Conservation (phyloP, 1,140 invertebrate species). For the Himalopsyche phryganea region DNA sequence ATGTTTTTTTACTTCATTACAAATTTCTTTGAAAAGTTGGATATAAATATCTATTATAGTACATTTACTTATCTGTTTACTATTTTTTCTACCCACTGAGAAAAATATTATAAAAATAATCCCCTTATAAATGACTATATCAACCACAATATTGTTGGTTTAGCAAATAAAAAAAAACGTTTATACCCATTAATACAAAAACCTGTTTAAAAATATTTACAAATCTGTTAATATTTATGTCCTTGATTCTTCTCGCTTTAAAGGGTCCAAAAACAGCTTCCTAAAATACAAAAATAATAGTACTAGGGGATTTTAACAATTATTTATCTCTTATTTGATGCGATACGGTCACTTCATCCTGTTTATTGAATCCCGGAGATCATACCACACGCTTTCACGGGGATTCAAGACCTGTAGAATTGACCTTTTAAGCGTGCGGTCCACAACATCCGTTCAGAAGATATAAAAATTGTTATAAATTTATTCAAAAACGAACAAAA, state of each 20-base stretch:
- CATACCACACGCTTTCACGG: conserved; percentile 18
- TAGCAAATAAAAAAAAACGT: too few relatives aligned
- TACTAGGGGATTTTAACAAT: background rate
- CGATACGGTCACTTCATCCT: conserved; percentile 13
- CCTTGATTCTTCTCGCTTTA: background rate
- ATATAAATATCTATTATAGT: too few relatives aligned
- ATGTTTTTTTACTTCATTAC: too few relatives aligned
- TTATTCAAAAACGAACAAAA: conserved; percentile 11
- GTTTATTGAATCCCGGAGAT: conserved; percentile 22
- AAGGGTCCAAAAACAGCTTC: conserved; percentile 31
- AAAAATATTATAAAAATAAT: too few relatives aligned
- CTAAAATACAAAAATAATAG: conserved; percentile 7
- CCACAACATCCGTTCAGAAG: conserved; percentile 12
- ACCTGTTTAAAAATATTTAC: conserved; percentile 24
- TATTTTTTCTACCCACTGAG: too few relatives aligned
- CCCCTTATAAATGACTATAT: too few relatives aligned
- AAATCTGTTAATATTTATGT: conserved; percentile 18
- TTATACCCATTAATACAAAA: conserved; percentile 18
- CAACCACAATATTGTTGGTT: too few relatives aligned
- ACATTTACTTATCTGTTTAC: too few relatives aligned
- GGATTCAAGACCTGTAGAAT: conserved; percentile 11
- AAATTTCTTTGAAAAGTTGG: too few relatives aligned
- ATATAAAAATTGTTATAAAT: background rate
- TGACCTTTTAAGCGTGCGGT: conserved; percentile 26
- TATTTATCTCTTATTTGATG: conserved; percentile 23